phyloP scores from a whole-genome alignment of 2,888 invertebrate species.

The Tricholauxania praeusta region DNA sequence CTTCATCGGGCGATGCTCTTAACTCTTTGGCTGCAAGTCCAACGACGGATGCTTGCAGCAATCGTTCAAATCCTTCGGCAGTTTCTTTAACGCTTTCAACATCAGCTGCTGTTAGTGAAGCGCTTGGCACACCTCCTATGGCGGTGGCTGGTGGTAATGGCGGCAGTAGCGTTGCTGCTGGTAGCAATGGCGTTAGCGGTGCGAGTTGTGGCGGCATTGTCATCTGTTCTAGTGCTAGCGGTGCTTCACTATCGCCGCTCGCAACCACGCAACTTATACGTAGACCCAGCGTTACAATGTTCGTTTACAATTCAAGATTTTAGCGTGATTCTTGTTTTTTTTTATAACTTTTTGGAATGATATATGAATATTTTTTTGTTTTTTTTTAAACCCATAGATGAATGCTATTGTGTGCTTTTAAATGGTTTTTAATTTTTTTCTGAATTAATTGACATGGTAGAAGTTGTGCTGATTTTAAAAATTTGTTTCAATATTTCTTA shows the following conservation, averaged over 20 bases:
- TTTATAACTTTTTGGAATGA: constrained; percentile 37
- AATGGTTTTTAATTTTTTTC: neutral
- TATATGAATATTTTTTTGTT: constrained; percentile 25
- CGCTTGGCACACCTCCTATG: constrained; percentile 41
- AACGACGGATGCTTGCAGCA: constrained; percentile 65
- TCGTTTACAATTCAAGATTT: constrained; percentile 55
- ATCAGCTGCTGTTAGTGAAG: constrained; percentile 55
- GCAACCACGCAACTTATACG: constrained; percentile 66
- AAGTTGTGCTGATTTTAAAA: neutral
- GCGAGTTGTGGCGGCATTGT: constrained; percentile 15
- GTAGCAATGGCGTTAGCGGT: constrained; percentile 41
- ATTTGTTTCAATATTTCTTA: too few relatives aligned
- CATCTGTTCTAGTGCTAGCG: constrained; percentile 45
- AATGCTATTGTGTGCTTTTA: neutral
- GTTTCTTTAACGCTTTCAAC: constrained; percentile 61
- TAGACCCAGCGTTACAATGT: constrained; percentile 68
- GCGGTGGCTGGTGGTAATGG: constrained; percentile 31
- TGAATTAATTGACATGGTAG: neutral
- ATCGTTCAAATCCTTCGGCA: constrained; percentile 66
- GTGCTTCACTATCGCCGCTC: constrained; percentile 65
- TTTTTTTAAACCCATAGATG: neutral
- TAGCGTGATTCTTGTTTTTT: constrained; percentile 9
- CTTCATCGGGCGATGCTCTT: constrained; percentile 54
- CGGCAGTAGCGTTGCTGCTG: constrained; percentile 30
- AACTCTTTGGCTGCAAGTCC: constrained; percentile 65